phyloP scores from a whole-genome alignment of 2,797 vertebrate species.

The Chaunax sp. region DNA sequence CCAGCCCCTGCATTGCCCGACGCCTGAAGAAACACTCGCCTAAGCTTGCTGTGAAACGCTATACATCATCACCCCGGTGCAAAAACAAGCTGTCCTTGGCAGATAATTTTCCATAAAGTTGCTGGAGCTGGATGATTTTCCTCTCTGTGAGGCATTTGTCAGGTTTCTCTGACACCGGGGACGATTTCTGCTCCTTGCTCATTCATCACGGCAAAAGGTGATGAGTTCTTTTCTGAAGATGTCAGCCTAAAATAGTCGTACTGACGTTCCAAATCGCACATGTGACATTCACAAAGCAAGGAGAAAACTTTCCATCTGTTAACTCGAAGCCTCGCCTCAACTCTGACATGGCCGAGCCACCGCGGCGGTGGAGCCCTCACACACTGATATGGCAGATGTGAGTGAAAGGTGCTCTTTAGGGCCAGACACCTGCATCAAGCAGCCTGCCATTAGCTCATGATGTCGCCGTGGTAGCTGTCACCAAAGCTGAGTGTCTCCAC shows the following conservation, averaged over 20 bases:
- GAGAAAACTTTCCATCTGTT: conserved; percentile 56
- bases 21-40: conserved; percentile 9
- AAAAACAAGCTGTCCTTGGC: conserved; percentile 70
- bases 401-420: conserved; percentile 69
- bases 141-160: conserved; percentile 53
- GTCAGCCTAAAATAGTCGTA: conserved; percentile 40
- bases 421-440: conserved; percentile 47
- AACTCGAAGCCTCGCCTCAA: not conserved
- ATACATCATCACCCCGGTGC: conserved; percentile 52
- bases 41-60: conserved; percentile 18
- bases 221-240: conserved; percentile 50
- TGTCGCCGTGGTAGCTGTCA: conserved; percentile 67
- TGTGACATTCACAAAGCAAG: conserved; percentile 56
- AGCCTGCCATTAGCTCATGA: conserved; percentile 74
- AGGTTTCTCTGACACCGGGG: conserved; percentile 55
- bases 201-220: conserved; percentile 47
- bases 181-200: conserved; percentile 57
- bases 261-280: conserved; percentile 52
- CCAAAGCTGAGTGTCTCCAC: conserved; percentile 57
- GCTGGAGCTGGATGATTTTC: conserved; percentile 46
- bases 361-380: not conserved
- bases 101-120: conserved; percentile 67
- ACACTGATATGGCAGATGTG: conserved; percentile 30
- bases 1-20: conserved; percentile 11
- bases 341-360: conserved; percentile 5